phyloP scores from a whole-genome alignment of 2,797 vertebrate species.

The Babyrousa celebensis region DNA sequence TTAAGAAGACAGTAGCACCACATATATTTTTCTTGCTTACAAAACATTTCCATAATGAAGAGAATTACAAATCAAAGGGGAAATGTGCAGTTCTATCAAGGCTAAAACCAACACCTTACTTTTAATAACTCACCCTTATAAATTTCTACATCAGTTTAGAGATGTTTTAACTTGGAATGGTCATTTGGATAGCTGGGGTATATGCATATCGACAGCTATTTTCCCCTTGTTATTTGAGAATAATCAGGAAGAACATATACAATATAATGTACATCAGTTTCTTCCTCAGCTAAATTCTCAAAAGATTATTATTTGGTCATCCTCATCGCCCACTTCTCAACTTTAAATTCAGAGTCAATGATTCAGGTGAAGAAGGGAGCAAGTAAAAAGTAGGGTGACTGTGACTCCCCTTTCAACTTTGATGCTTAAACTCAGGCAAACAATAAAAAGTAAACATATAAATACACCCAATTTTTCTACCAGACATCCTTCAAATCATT shows the following conservation, averaged over 20 bases:
- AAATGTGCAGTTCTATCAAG: slow-evolving; percentile 23
- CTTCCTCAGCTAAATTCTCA: slow-evolving; percentile 54
- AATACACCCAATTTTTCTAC: background rate
- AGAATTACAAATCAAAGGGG: slow-evolving; percentile 24
- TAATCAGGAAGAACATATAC: slow-evolving; percentile 11
- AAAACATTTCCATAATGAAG: slow-evolving; percentile 53
- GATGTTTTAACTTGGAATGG: background rate
- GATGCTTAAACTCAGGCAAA: slow-evolving; percentile 26
- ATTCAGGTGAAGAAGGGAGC: background rate
- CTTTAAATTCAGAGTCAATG: slow-evolving; percentile 58
- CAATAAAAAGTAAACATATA: slow-evolving; percentile 56
- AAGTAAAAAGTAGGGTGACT: slow-evolving; percentile 33
- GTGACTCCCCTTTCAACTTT: background rate
- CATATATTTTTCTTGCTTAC: slow-evolving; percentile 47
- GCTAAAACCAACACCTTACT: slow-evolving; percentile 51
- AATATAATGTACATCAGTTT: slow-evolving; percentile 10
- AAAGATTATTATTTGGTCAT: slow-evolving; percentile 45
- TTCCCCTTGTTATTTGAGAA: slow-evolving; percentile 63
- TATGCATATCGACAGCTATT: background rate
- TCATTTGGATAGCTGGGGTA: background rate
- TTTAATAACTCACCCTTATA: slow-evolving; percentile 22
- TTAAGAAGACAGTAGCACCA: background rate
- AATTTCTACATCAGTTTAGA: slow-evolving; percentile 32
- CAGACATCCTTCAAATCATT: slow-evolving; percentile 6
- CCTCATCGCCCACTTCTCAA: background rate